These are phyloP conservation scores for Phaonia tiefii DNA, from an alignment of 2,888 invertebrate species.

Conservation along the genomic window DNA sequence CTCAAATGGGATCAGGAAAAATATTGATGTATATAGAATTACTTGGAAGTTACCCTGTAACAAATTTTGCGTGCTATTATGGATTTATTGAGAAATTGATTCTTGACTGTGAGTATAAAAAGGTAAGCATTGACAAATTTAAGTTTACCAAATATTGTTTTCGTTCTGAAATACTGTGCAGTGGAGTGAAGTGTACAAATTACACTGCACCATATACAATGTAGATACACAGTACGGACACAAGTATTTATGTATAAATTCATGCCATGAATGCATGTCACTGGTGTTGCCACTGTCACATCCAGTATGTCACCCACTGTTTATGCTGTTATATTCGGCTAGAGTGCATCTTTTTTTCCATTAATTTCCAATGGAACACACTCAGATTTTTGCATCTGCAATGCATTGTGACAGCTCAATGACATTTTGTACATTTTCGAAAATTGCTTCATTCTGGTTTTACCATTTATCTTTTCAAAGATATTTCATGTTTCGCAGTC, in stretches of 20 bases:
- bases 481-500: too few species aligned
- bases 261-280: conserved; percentile 34
- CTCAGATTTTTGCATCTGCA: conserved; percentile 48
- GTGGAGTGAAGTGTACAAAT: neutral
- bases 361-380: neutral
- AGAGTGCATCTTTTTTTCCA: neutral
- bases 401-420: conserved; percentile 78
- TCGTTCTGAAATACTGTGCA: conserved; percentile 7
- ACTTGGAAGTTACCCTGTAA: too few species aligned
- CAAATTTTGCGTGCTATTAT: too few species aligned
- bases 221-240: too few species aligned
- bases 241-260: conserved; percentile 6
- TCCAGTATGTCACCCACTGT: conserved; percentile 62
- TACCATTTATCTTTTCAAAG: conserved; percentile 40
- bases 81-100: too few species aligned
- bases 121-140: neutral
- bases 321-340: neutral
- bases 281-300: conserved; percentile 56
- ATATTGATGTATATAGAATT: too few species aligned
- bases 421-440: conserved; percentile 78
- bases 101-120: too few species aligned
- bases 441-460: conserved; percentile 77
- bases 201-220: too few species aligned
- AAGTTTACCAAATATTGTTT: too few species aligned
- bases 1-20: too few species aligned